Base-by-base conservation (phyloP, 2,113 vertebrate species). In the Apeltes quadracus region DNA sequence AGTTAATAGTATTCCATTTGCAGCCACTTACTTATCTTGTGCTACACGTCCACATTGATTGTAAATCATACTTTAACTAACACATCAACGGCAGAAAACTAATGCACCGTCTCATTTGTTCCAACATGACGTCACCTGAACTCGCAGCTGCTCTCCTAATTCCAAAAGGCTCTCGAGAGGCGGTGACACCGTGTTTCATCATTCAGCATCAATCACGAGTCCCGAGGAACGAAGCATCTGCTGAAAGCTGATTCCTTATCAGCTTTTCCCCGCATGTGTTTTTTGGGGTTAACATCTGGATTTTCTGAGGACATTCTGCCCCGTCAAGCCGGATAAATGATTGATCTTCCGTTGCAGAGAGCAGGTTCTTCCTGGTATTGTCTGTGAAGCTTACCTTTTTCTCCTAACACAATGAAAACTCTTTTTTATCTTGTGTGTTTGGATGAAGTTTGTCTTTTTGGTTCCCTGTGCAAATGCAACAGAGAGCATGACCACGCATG, bases 201-300 rank as follows among this genome's bases (percentile, higher is more conserved):
- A 82, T 85, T 84, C 82, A 87, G 85, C 75, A 69, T 66, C 81
- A 90, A 89, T 88, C 79, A 81, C 46, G 0, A 72, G 77, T 86
- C 71, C 79, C 48, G 61, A 72, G 71, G 69, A 79, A 44, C 71
- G 68, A 82, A 74, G 83, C 84, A 83, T 83, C 82, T 83, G 87
- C 43, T 88, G 87, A 88, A 86, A 84, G 74, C 74, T 23, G 78
- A 84, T 79, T 84, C 73, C 85, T 81, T 85, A 88, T 89, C 85
- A 63, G 82, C 75, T 72, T n/a, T n/a, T 84, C 86, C 74, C 78
- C 82, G 69, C 68, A 0, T 61, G 29, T 80, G 75, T 77, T 79
- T 61, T 23, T 53, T 25, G 48, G 22, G 53, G 44, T 29, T 48
- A 87, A 85, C 87, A 87, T 89, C 90, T 91, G 89, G 89, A 82